These are phyloP conservation scores for Brachionus koreanus DNA, from an alignment of 1,140 invertebrate genomes.

Conservation along the genomic window DNA sequence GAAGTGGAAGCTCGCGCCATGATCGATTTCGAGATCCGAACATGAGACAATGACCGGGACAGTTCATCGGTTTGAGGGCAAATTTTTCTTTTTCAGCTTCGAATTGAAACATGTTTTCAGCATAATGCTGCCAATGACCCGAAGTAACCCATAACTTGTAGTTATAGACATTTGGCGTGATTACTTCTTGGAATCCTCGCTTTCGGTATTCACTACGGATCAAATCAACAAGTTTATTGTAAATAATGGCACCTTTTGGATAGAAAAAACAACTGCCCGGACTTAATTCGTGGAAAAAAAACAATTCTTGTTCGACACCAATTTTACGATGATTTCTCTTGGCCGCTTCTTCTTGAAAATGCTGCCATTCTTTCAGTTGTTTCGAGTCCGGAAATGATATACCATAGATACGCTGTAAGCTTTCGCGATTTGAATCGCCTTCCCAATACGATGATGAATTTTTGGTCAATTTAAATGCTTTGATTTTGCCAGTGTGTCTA, in stretches of 20 bases:
- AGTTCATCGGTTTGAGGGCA: slow-evolving; percentile 99
- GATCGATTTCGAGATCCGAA: slow-evolving; percentile 81
- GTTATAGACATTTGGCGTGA: slow-evolving; percentile 95
- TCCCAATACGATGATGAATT: slow-evolving; percentile 96
- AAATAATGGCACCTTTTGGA: slow-evolving; percentile 91
- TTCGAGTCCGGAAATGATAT: slow-evolving; percentile 96
- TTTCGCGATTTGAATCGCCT: slow-evolving; percentile 87
- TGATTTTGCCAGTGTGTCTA: slow-evolving; percentile 91
- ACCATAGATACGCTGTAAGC: slow-evolving; percentile 89
- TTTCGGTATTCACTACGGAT: slow-evolving; percentile 76
- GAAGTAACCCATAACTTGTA: slow-evolving; percentile 93
- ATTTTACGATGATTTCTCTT: slow-evolving; percentile 95
- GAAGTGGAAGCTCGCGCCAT: slow-evolving; percentile 87
- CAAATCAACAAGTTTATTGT: slow-evolving; percentile 84
- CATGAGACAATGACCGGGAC: slow-evolving; percentile 90
- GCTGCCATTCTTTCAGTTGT: slow-evolving; percentile 95
- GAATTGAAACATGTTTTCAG: slow-evolving; percentile 94
- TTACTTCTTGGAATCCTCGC: slow-evolving; percentile 92
- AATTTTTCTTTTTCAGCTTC: slow-evolving; percentile 96
- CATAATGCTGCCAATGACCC: slow-evolving; percentile 97
- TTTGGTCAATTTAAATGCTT: slow-evolving; percentile 82
- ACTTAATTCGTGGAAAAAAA: slow-evolving; percentile 96
- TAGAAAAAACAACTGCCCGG: slow-evolving; percentile 98
- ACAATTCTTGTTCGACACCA: slow-evolving; percentile 91
- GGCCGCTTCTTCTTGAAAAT: slow-evolving; percentile 93